A percentile compares a stretch with the other conserved stretches of the same genome.
phyloP scores from a whole-genome alignment of 1,140 invertebrate genomes.

The Drosophila arizonae region DNA sequence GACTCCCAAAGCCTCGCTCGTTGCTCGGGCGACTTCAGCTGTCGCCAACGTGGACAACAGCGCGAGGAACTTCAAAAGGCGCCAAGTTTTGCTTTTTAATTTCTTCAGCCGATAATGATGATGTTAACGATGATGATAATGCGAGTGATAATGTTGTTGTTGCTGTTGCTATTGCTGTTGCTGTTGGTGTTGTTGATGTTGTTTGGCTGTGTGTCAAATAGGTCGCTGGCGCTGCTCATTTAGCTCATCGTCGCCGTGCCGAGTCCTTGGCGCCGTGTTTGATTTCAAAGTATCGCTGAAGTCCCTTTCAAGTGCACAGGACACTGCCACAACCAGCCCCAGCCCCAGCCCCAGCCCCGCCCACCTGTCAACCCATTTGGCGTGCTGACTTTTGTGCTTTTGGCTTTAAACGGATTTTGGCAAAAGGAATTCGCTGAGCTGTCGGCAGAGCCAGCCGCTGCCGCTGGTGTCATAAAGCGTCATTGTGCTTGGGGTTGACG shows the following conservation, averaged over 20 bases:
- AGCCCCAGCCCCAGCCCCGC: not conserved
- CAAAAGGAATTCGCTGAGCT: not conserved
- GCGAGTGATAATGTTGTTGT: conserved; percentile 13
- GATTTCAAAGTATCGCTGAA: conserved; percentile 79
- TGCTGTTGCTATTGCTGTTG: not conserved
- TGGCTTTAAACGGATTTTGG: conserved; percentile 46
- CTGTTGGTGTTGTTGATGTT: not conserved
- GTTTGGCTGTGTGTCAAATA: conserved; percentile 56
- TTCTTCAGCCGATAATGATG: conserved; percentile 29
- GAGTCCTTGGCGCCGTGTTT: conserved; percentile 63
- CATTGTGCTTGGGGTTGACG: conserved; percentile 23
- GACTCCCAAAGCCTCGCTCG: conserved; percentile 3
- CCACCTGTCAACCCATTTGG: not conserved
- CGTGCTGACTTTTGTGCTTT: conserved; percentile 31
- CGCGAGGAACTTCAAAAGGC: conserved; percentile 49
- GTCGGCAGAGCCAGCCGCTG: not conserved
- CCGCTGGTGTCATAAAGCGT: conserved; percentile 41
- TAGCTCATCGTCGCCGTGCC: conserved; percentile 13
- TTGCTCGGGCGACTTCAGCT: conserved; percentile 33
- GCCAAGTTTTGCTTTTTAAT: conserved; percentile 59
- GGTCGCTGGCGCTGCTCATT: conserved; percentile 63
- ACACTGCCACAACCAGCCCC: not conserved
- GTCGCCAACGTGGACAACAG: conserved; percentile 28
- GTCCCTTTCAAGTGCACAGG: conserved; percentile 54
- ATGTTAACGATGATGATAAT: conserved; percentile 6